These are phyloP conservation scores for Lithodes maja DNA, from an alignment of 2,888 invertebrate genomes.

Conservation along the genomic window DNA sequence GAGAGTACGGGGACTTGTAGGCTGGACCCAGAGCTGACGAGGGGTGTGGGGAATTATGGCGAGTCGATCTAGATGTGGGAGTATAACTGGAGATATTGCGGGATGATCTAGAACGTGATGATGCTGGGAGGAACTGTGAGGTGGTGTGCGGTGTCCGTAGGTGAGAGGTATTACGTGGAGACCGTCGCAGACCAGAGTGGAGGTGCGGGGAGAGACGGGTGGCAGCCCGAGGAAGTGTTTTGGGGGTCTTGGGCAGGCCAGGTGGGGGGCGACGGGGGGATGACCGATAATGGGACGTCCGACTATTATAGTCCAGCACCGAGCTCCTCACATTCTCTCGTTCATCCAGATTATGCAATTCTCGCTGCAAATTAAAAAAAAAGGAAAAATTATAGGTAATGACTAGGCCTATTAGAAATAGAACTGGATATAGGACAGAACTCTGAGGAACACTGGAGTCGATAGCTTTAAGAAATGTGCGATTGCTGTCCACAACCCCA, in stretches of 20 bases:
- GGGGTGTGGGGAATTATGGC: not conserved
- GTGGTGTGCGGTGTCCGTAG: not conserved
- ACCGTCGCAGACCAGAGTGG: not conserved
- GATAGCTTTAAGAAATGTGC: no score
- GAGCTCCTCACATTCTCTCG: not conserved
- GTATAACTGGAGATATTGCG: not conserved
- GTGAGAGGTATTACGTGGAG: not conserved
- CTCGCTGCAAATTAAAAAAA: not conserved
- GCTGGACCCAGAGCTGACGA: not conserved
- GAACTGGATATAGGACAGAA: no score
- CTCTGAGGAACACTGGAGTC: no score
- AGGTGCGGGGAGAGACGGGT: constrained; percentile 1
- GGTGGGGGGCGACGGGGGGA: not conserved
- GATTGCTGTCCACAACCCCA: no score
- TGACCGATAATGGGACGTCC: not conserved
- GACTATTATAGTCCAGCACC: not conserved
- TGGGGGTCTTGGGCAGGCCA: constrained; percentile 6
- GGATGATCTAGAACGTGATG: not conserved
- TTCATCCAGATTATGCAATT: not conserved
- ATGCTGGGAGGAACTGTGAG: not conserved
- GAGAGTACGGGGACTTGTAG: not conserved
- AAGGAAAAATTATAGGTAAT: no score
- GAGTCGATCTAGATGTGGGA: not conserved
- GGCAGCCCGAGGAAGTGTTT: not conserved
- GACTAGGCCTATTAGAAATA: no score